phyloP scores from a whole-genome alignment of 2,113 vertebrate species.

The Laticauda colubrina region DNA sequence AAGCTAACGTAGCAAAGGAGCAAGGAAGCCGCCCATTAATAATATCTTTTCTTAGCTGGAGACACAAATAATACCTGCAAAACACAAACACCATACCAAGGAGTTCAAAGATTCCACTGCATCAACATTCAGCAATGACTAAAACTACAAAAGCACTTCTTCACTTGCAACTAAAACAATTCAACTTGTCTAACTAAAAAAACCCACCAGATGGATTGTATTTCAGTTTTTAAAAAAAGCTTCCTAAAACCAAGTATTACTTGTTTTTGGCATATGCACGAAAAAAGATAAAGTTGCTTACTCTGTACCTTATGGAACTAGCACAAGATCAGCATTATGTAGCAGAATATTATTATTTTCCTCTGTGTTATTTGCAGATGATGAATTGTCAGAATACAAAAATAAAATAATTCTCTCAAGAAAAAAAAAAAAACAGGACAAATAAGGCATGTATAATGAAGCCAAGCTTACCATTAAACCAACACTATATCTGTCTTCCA shows the following conservation, averaged over 20 bases:
- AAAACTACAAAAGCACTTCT: not conserved
- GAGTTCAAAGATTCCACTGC: not conserved
- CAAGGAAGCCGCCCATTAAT: conserved; percentile 86
- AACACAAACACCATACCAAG: not conserved
- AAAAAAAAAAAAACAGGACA: not conserved
- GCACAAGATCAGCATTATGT: not conserved
- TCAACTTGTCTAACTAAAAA: not conserved
- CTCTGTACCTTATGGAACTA: not conserved
- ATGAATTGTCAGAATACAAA: not conserved
- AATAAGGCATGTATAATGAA: not conserved
- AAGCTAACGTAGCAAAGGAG: conserved; percentile 93
- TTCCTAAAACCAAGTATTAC: not conserved
- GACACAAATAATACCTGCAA: conserved; percentile 89
- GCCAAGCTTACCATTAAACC: not conserved
- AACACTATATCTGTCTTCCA: not conserved
- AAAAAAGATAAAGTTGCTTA: not conserved
- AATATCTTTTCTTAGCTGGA: conserved; percentile 95
- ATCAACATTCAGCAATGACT: no score
- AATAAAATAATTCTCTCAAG: not conserved
- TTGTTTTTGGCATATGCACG: not conserved
- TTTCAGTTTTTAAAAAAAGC: not conserved
- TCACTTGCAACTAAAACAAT: not conserved
- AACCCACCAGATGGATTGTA: not conserved
- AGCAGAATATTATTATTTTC: not conserved
- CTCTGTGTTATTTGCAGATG: not conserved